phyloP scores from a whole-genome alignment of 1,140 invertebrate genomes.

The Lithobius niger region DNA sequence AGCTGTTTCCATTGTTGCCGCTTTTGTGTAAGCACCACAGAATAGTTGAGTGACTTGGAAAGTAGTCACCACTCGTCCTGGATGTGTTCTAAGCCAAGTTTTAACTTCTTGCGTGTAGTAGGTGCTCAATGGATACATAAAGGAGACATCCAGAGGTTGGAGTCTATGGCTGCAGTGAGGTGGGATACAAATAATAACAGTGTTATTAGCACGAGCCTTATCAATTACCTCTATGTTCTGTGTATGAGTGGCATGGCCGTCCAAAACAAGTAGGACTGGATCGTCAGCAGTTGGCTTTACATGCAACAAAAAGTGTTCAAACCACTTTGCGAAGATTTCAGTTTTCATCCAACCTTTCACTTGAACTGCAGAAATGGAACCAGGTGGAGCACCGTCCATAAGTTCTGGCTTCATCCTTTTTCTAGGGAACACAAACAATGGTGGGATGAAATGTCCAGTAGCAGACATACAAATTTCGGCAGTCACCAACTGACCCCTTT shows the following conservation, averaged over 20 bases:
- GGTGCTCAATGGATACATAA: background rate
- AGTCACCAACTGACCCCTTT: background rate
- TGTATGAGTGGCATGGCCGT: conserved; percentile 31
- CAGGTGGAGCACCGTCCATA: background rate
- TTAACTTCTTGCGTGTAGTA: background rate
- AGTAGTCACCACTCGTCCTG: background rate
- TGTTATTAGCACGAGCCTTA: conserved; percentile 19
- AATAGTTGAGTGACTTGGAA: background rate
- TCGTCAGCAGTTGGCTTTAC: conserved; percentile 21
- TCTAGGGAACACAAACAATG: background rate
- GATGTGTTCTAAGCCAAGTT: background rate
- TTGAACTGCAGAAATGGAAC: conserved; percentile 20
- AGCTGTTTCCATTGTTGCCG: background rate
- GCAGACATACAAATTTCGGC: background rate
- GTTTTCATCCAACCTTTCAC: conserved; percentile 26
- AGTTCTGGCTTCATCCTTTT: conserved; percentile 1
- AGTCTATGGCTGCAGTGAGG: conserved; percentile 20
- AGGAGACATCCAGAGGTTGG: conserved; percentile 10
- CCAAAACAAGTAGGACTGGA: conserved; percentile 29
- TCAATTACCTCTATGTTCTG: conserved; percentile 19
- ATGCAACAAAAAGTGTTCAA: conserved; percentile 33
- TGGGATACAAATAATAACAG: conserved; percentile 19
- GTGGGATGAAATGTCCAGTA: background rate
- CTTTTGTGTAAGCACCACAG: background rate
- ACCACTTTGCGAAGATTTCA: conserved; percentile 18